phyloP scores from a whole-genome alignment of 2,888 invertebrate species.

The Thereva unica region DNA sequence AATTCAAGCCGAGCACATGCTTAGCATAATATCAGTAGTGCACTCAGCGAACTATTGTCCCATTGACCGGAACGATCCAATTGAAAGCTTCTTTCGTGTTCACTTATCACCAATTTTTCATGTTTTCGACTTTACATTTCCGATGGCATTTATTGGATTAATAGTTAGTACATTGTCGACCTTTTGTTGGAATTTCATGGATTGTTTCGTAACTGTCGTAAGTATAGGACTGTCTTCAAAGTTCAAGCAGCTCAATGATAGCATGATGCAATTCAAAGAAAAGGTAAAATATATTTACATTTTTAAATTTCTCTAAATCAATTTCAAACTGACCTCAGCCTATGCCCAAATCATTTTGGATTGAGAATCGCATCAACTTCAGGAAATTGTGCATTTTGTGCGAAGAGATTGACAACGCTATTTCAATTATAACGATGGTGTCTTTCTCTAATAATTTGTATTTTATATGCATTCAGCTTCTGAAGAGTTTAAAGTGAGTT shows the following conservation, averaged over 20 bases:
- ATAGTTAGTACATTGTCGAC: conserved; percentile 65
- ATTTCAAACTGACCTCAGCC: neutral
- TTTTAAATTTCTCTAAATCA: conserved; percentile 1
- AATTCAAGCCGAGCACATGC: neutral
- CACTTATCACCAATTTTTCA: no score
- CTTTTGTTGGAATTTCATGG: conserved; percentile 74
- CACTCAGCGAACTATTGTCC: conserved; percentile 46
- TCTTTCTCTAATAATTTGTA: conserved; percentile 64
- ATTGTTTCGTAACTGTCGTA: conserved; percentile 72
- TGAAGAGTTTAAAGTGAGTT: conserved; percentile 58
- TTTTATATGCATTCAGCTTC: conserved; percentile 64
- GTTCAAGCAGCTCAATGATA: conserved; percentile 66
- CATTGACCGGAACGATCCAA: no score
- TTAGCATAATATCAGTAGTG: conserved; percentile 36
- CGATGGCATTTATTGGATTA: neutral
- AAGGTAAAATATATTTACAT: conserved; percentile 54
- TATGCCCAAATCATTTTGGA: conserved; percentile 57
- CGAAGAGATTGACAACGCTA: conserved; percentile 59
- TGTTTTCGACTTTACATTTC: no score
- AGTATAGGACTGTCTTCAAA: conserved; percentile 69
- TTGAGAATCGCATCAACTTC: conserved; percentile 61
- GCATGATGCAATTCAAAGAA: conserved; percentile 59
- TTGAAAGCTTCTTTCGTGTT: no score
- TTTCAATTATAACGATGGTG: conserved; percentile 61
- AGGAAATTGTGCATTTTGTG: conserved; percentile 60